Base-by-base conservation (phyloP, 2,888 invertebrate genomes). In the Andrena chrysosceles region DNA sequence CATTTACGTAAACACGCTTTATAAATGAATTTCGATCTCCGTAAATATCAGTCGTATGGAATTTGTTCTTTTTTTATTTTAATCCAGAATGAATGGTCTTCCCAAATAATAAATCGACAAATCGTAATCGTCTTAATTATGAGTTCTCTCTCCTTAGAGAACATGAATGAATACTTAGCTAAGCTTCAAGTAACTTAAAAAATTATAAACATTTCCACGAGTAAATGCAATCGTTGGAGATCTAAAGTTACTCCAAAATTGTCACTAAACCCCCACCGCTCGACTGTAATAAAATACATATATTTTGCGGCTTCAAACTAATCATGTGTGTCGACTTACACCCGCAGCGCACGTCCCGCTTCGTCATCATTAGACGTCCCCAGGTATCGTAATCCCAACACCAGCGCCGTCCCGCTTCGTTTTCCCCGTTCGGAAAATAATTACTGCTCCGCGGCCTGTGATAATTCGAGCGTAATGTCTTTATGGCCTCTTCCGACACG, bases 401-500 rank as follows among this genome's bases (percentile, higher is more conserved):
- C 13, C 56, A 54, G 56, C 10, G 26, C 20, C 13, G 23, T n/a
- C 48, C 10, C 49, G 42, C 26, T 29, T 73, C 64, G 48, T 80
- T 80, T 80, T 69, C 74, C 42, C 62, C 71, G 67, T 70, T 81
- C 52, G 59, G 56, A 77, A 75, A 77, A 77, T 77, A 74, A 85
- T 84, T 72, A 74, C 77, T 54, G 72, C 54, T 69, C 63, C 66
- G 80, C 35, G 68, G 81, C 67, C 64, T 69, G 78, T 29, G 75
- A 81, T 85, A 84, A 84, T 85, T 85, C 75, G 72, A 68, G 71
- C 77, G 77, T 85, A 81, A 85, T 84, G 76, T 84, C 84, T 84
- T 84, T 69, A 71, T 62, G 59, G 35, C 48, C 75, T 71, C 60
- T 75, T 68, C 69, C 68, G 66, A 64, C 77, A 73, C 62, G 59